Base-by-base conservation (phyloP, 1,140 invertebrate genomes). In the Lepidurus arcticus region DNA sequence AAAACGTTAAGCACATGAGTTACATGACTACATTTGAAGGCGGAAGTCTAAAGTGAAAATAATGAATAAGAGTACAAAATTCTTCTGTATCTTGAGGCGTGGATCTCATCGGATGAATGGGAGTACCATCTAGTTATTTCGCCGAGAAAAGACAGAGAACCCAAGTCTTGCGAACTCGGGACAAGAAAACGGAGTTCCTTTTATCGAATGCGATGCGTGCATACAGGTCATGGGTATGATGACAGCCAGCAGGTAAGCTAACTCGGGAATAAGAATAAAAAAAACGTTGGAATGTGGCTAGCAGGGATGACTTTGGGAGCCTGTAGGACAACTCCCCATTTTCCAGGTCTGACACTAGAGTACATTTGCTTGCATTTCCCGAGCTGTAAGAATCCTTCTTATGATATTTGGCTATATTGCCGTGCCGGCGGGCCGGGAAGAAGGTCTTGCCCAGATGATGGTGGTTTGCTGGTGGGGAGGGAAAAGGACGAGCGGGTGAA, bases 301-400 rank as follows among this genome's bases (percentile, higher is more conserved):
- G 53, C 16, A 65, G 53, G 21, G 21, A 65, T 11, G 16, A 65
- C 16, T 65, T n/a, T n/a, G 53, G 21, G 53, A 13, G 16, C 53
- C 53, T 65, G 53, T 65, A 21, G 53, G 53, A 65, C 53, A 65
- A n/a, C 53, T 65, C 21, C 53, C 21, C 16, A 21, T 21, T 65
- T 65, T 65, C 16, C 53, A n/a, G 16, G 16, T 65, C 53, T 65
- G 53, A 65, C 53, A 65, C 53, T 65, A 65, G 53, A 65, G 53
- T 65, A 65, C 53, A 65, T 65, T 65, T 65, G 53, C 53, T 65
- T 65, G 13, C 53, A 65, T 65, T 65, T 65, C 53, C 21, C 16
- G 21, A 5, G 53, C 53, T 9, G 53, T 65, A 21, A 13, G 53
- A 34, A 34, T 34, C 53, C 16, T 13, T 65, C 47, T 65, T 65